Base-by-base conservation (phyloP, 2,888 invertebrate species). In the Drosophila helvetica region DNA sequence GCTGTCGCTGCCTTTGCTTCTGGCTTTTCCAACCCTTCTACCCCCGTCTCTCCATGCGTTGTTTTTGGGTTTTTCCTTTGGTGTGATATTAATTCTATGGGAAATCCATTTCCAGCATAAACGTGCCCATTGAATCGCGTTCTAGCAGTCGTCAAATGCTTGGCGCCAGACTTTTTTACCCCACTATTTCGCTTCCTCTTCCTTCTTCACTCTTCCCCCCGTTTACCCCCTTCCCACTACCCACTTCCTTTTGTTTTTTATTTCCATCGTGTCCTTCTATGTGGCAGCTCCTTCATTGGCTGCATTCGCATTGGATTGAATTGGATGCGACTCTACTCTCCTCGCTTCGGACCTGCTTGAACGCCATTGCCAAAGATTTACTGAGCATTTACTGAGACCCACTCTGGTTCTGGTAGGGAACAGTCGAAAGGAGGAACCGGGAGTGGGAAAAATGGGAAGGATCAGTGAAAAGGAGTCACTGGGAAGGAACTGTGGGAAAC, bases 11-110 rank as follows among this genome's bases (percentile, higher is more conserved):
- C 61, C 30, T 53, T 50, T 50, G 63, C 27, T 42, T 51, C 22
- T 46, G 38, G 63, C 19, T 42, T 54, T 22, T 15, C 19, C n/a
- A 52, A 9, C 67, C 33, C 42, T 65, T 50, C 56, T 53, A 19
- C 43, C 30, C 43, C 17, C 64, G 22, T 54, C 57, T 61, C 33
- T 43, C 27, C 52, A 30, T 47, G 38, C 42, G 22, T 27, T 17
- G 22, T 33, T 30, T 19, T 33, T 50, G 52, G 48, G 38, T 46
- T 57, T 46, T 62, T 65, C 57, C 70, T 71, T 69, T 75, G 68
- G 74, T 65, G 81, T 81, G 78, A 88, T 86, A 86, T 84, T 88
- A 88, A 86, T 88, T 86, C 86, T 78, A 86, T 88, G 77, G 78
- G 86, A 86, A 88, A 88, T 80, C 76, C 80, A 77, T 76, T 86